Evolutionary conservation across 2,113 vertebrate species (phyloP), one percentile per base, ranked within the genome.

Genomic region (Rhea americana): DNA sequence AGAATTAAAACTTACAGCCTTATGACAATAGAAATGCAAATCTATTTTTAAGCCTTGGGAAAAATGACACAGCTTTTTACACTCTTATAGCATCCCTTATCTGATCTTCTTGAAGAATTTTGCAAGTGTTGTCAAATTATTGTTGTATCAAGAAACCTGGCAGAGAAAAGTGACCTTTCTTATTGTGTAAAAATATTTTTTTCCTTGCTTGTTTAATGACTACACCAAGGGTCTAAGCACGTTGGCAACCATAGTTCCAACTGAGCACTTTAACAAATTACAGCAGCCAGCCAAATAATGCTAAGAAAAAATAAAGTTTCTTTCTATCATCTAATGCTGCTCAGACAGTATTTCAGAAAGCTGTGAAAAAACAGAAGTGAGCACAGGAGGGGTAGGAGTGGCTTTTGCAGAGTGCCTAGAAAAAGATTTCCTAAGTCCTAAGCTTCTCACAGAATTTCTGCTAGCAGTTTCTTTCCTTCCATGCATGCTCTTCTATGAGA

Each of bases 31-130:
- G 75, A 89, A 85, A 92, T 10, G 28, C 47, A 67, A 35, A 74
- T 55, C 63, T 92, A 87, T 89, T 89, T 85, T 82, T 93, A 94
- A 85, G 55, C 59, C 74, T 48, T 25, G 35, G 67, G 67, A 70
- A 76, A 87, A 65, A 55, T 7, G n/a, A 53, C 8, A 18, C 26
- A 32, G 51, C 71, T 79, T 73, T 94, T 91, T 32, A 85, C 6
- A 58, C 30, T 63, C 32, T 79, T 66, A 59, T 2, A 43, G 37
- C 56, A 43, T 78, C 56, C 58, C 72, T 78, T 65, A 79, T 81
- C n/a, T 53, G 30, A 72, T 35, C 56, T 71, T 67, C 73, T 62
- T 61, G 35, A 55, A 78, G 72, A 93, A 62, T 75, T 66, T 65
- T 85, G 22, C 48, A 93, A 67, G 43, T 37, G 32, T 32, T 41